Conservation (phyloP, 2,888 invertebrate genomes). For the Chaetogeoica ovagalla region DNA sequence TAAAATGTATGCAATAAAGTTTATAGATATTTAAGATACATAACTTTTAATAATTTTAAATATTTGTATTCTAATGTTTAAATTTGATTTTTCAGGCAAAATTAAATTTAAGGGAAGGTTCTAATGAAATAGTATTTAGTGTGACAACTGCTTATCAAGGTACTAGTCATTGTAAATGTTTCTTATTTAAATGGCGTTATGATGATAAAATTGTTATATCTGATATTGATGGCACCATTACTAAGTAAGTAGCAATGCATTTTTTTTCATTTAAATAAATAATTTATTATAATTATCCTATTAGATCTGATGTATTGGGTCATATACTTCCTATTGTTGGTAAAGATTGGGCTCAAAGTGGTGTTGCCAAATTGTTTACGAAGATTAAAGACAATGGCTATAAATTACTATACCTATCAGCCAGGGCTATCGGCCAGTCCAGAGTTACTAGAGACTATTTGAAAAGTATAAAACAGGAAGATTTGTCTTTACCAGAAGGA, state of each 20-base stretch:
- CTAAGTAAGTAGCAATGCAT: conserved; percentile 68
- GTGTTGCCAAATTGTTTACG: conserved; percentile 95
- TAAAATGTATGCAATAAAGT: too few relatives aligned
- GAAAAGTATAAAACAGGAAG: conserved; percentile 89
- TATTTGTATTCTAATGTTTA: not conserved
- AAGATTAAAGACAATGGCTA: conserved; percentile 97
- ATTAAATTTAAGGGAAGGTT: conserved; percentile 84
- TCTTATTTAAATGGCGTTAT: conserved; percentile 95
- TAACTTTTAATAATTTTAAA: not conserved
- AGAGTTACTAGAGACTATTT: conserved; percentile 91
- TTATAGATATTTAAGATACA: too few relatives aligned
- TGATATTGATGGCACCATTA: conserved; percentile 99
- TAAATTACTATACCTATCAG: conserved; percentile 93
- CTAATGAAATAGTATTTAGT: conserved; percentile 96
- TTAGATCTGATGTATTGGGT: conserved; percentile 92
- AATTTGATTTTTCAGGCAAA: conserved; percentile 62
- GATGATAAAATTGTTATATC: conserved; percentile 98
- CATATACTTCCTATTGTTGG: conserved; percentile 97
- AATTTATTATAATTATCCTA: conserved; percentile 34
- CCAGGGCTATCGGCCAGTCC: conserved; percentile 86
- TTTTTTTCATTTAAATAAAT: conserved; percentile 35
- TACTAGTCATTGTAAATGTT: conserved; percentile 93
- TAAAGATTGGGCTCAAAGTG: conserved; percentile 98
- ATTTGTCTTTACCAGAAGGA: conserved; percentile 91
- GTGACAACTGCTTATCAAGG: conserved; percentile 99